phyloP scores from a whole-genome alignment of 2,113 vertebrate genomes.

The Dascyllus trimaculatus region DNA sequence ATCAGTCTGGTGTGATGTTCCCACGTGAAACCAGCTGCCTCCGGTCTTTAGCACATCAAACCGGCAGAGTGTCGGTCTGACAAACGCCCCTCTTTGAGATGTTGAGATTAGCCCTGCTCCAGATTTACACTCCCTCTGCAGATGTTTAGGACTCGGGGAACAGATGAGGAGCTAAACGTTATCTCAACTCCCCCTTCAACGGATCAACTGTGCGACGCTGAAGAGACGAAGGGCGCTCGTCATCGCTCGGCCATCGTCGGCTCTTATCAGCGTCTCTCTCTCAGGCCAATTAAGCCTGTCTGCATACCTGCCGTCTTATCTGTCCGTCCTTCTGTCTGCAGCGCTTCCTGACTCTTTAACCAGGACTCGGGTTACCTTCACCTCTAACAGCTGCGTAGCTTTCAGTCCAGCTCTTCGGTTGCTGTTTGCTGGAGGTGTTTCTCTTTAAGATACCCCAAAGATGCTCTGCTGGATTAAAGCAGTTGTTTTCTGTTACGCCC shows the following conservation, averaged over 20 bases:
- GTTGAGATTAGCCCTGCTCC: not conserved
- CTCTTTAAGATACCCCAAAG: no score
- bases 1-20: no score
- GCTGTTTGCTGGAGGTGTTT: no score
- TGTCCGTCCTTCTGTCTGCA: not conserved
- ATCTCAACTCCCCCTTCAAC: constrained; percentile 35
- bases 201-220: not conserved
- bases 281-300: constrained; percentile 9
- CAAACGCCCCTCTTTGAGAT: not conserved
- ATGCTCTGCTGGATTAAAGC: no score
- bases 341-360: constrained; percentile 37
- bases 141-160: no score
- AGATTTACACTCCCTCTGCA: constrained; percentile 1
- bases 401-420: no score
- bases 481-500: no score
- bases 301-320: constrained; percentile 30
- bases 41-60: not conserved
- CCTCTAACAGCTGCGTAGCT: no score
- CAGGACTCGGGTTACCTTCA: constrained; percentile 36
- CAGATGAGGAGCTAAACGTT: no score
- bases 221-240: not conserved
- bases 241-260: constrained; percentile 6
- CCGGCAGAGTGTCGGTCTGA: no score
- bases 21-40: not conserved
- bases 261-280: constrained; percentile 13